phyloP scores from a whole-genome alignment of 2,113 vertebrate species.

The Caranx melampygus region DNA sequence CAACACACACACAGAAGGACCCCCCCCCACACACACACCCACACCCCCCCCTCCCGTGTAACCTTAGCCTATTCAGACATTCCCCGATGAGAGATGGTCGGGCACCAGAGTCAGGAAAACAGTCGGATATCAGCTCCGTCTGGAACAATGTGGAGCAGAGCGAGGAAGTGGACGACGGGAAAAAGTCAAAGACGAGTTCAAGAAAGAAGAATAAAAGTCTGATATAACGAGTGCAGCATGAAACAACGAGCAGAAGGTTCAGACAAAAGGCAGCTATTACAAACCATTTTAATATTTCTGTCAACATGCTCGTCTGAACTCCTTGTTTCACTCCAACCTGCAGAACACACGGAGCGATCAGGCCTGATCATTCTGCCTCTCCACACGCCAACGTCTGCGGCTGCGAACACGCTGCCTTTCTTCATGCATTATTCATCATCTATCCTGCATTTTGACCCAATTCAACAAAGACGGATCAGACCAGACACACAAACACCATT shows the following conservation, averaged over 20 bases:
- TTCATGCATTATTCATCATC: constrained; percentile 62
- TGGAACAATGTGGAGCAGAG: constrained; percentile 65
- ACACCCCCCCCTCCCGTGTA: no score
- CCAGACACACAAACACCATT: background rate
- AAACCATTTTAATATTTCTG: no score
- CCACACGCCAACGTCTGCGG: background rate
- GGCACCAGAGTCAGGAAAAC: constrained; percentile 68
- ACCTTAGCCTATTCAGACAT: constrained; percentile 73
- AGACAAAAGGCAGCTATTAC: no score
- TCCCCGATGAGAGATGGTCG: constrained; percentile 69
- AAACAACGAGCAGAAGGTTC: no score
- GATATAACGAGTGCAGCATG: background rate
- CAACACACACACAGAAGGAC: constrained; percentile 24
- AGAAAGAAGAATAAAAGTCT: background rate
- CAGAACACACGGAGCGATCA: background rate
- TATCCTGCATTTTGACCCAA: constrained; percentile 51
- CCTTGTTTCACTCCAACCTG: background rate
- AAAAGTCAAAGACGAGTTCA: constrained; percentile 33
- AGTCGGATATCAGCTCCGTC: constrained; percentile 54
- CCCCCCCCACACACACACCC: no score
- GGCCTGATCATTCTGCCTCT: background rate
- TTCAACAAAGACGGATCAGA: constrained; percentile 35
- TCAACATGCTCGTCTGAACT: no score
- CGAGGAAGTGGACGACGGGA: constrained; percentile 44
- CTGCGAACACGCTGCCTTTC: constrained; percentile 14